Evolutionary conservation across 2,113 vertebrate species (phyloP), one percentile per base, ranked within the genome.

Genomic region (Strix aluco): DNA sequence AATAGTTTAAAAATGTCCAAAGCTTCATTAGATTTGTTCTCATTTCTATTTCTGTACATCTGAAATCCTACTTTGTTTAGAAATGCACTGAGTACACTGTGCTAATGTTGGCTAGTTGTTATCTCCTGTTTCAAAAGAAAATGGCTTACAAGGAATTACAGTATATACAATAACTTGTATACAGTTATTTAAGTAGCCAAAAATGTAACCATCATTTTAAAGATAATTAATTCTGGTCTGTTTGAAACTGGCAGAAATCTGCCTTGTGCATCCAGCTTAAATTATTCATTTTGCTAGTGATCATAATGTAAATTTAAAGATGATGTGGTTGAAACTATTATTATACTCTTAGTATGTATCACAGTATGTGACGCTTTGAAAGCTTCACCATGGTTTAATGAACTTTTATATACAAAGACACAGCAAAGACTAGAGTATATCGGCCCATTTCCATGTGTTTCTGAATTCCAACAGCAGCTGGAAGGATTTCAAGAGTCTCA

Each of bases 1-100:
- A 66, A 59, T 34, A 63, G 32, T 75, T 83, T 54, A 65, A 90
- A 79, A 81, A 82, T 34, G 13, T 78, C 51, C 51, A 80, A 88
- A 47, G 38, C 26, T 92, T 66, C 38, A 22, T 78, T 34, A 69
- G 51, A 80, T 67, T 81, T 91, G 25, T 65, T 91, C 69, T 81
- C 3, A 26, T 92, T 94, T 94, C 40, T 91, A 27, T 78, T 90
- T 10, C 61, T 54, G 40, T 91, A 52, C 44, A 25, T 88, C 32
- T 86, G 63, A 96, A 95, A 81, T 92, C 36, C 23, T 72, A 2
- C 62, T 94, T 88, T 77, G 44, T 89, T 94, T 94, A 92, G 58
- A 92, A 79, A 85, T 77, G 42, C 36, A 15, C n/a, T 65, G 36
- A 65, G 12, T 70, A 67, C 23, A 34, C 42, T 75, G 27, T 75